Evolutionary conservation across 2,113 vertebrate genomes (phyloP), one percentile per base, ranked within the genome.

Genomic region (Xerus inauris): DNA sequence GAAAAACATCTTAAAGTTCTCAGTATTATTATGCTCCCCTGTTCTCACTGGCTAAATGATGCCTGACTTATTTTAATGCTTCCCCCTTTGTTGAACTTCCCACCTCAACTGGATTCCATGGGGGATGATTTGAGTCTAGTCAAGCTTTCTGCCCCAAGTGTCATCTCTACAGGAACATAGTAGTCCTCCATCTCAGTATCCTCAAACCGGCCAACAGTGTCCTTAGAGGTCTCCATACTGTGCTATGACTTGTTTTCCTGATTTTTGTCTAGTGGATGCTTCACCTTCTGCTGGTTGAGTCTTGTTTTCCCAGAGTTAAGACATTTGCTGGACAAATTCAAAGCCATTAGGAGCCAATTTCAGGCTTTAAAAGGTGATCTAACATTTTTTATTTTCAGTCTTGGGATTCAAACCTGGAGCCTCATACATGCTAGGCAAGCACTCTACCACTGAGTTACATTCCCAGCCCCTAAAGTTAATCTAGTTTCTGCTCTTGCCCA

Each of bases 51-150:
- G 19, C 87, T 54, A 62, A 69, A 49, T 93, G 57, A 42, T 90
- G 3, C 10, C 62, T 91, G 42, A 71, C 11, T 38, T 17, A 75
- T 75, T 81, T 17, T 85, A 49, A 85, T 81, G 13, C 13, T 86
- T 87, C 45, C 69, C n/a, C 73, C 65, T 86, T 96, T 93, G 42
- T 76, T 96, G 67, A 82, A 91, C 62, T 89, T 92, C 45, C 45
- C 49, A n/a, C 76, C 38, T 88, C 49, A 91, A 0, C 65, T 92
- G 64, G 76, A 90, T 45, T 49, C 79, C 73, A 97, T 45, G 51
- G 89, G 67, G 20, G 32, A 67, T 92, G 8, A 71, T 75, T 81
- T 88, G n/a, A 85, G 26, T 65, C 51, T 20, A 81, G 30, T 91
- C 3, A 85, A 28, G 35, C 35, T 91, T 9, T 81, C n/a, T 35